Conservation (phyloP, 2,888 invertebrate species). For the Toxonevra muliebris region DNA sequence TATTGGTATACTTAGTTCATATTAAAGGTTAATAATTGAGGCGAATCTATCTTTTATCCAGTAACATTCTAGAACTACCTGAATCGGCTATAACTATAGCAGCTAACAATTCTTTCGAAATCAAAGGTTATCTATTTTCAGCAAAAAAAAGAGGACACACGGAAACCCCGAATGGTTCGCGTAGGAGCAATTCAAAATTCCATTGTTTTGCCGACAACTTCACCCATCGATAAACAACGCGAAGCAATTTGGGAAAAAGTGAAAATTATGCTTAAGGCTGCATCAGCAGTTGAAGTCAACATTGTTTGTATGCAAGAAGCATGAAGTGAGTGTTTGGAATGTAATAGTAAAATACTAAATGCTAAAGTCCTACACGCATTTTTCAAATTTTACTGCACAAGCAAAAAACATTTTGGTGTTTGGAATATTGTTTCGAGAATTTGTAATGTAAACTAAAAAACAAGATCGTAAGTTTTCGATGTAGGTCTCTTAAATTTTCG, state of each 20-base stretch:
- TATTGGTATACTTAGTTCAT: no score
- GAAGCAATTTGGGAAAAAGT: slow-evolving; percentile 81
- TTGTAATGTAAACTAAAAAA: no score
- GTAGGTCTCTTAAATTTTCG: not conserved
- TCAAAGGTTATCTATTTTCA: slow-evolving; percentile 77
- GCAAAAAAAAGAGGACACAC: slow-evolving; percentile 75
- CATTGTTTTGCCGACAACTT: slow-evolving; percentile 79
- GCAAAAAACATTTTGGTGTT: no score
- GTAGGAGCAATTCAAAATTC: slow-evolving; percentile 87
- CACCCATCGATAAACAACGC: slow-evolving; percentile 78
- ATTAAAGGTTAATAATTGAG: not conserved
- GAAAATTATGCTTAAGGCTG: slow-evolving; percentile 75
- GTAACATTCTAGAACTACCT: slow-evolving; percentile 68
- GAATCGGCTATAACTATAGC: slow-evolving; percentile 67
- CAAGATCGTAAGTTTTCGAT: no score
- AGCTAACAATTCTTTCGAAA: slow-evolving; percentile 71
- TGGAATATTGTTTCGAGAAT: no score
- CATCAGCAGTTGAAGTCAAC: slow-evolving; percentile 82
- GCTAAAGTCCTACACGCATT: no score
- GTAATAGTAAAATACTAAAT: no score
- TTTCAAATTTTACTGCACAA: no score
- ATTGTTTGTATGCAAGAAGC: slow-evolving; percentile 95
- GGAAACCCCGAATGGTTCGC: slow-evolving; percentile 77
- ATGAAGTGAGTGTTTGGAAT: slow-evolving; percentile 86
- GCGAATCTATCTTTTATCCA: slow-evolving; percentile 38